These are phyloP conservation scores for Goniozus legneri DNA, from an alignment of 1,140 invertebrate species.

Conservation along the genomic window DNA sequence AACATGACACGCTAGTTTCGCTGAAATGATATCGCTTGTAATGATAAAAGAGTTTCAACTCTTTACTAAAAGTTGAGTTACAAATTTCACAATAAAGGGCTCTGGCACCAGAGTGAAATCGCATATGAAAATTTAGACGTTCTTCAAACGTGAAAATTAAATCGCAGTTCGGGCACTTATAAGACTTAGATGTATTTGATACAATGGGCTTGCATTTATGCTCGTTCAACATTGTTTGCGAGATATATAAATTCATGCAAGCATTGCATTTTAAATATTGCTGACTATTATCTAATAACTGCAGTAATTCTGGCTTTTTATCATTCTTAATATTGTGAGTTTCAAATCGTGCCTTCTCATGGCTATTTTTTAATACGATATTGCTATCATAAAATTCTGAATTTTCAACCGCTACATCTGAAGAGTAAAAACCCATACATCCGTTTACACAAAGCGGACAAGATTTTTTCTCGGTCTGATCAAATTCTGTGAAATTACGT, in stretches of 20 bases:
- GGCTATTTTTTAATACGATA: slow-evolving; percentile 31
- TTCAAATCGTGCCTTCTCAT: slow-evolving; percentile 21
- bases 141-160: slow-evolving; percentile 33
- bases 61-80: slow-evolving; percentile 30
- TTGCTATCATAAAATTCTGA: slow-evolving; percentile 29
- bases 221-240: slow-evolving; percentile 26
- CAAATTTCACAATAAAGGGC: slow-evolving; percentile 29
- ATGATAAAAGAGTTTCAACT: slow-evolving; percentile 33
- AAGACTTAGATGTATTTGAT: slow-evolving; percentile 27
- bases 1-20: slow-evolving; percentile 26
- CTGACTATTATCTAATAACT: slow-evolving; percentile 24
- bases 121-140: slow-evolving; percentile 30
- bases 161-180: slow-evolving; percentile 26
- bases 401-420: slow-evolving; percentile 5
- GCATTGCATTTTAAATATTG: slow-evolving; percentile 33
- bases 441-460: slow-evolving; percentile 31
- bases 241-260: slow-evolving; percentile 37
- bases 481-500: neutral
- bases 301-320: slow-evolving; percentile 19
- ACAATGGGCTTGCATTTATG: slow-evolving; percentile 34
- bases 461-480: slow-evolving; percentile 9
- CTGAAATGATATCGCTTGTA: slow-evolving; percentile 36
- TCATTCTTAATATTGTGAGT: slow-evolving; percentile 12
- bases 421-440: slow-evolving; percentile 19
- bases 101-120: slow-evolving; percentile 26